Evolutionary conservation across 2,113 vertebrate genomes (phyloP).

Genomic region (Dasyurus viverrinus): DNA sequence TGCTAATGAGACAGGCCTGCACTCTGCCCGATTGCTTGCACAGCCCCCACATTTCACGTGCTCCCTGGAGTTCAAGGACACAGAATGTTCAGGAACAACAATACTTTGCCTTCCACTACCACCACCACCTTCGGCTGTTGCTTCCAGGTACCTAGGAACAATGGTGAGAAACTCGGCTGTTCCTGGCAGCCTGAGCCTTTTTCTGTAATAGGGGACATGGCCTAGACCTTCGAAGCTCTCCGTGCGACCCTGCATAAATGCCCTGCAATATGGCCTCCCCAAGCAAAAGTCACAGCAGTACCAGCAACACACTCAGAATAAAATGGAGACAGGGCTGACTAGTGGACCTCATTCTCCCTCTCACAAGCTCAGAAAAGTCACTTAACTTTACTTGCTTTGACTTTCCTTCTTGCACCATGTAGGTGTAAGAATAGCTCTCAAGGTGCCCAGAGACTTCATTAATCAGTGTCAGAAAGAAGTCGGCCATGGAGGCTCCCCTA

Average conservation of each 20-base stretch:
- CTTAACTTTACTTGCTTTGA: conserved; percentile 12
- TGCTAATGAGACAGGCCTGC: not conserved
- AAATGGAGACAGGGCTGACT: not conserved
- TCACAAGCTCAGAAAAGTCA: conserved; percentile 18
- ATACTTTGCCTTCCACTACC: not conserved
- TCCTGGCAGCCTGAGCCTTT: not conserved
- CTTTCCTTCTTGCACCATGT: conserved; percentile 1
- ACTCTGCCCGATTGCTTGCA: not conserved
- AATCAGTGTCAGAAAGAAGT: conserved; percentile 44
- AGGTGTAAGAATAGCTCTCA: conserved; percentile 37
- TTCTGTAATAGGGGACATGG: not conserved
- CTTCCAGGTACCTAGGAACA: not conserved
- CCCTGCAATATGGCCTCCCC: not conserved
- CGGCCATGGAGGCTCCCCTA: not conserved
- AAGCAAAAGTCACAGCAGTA: not conserved
- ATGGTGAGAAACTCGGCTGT: not conserved
- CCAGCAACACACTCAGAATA: not conserved
- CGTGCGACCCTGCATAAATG: not conserved
- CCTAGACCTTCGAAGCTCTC: not conserved
- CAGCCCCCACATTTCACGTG: not conserved
- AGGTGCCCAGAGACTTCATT: conserved; percentile 33
- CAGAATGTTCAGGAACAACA: not conserved
- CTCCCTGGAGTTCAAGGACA: not conserved
- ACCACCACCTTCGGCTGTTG: not conserved
- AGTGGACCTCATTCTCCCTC: not conserved